These are phyloP conservation scores for Hypsopygia costalis DNA, from an alignment of 2,888 invertebrate species.

Conservation along the genomic window DNA sequence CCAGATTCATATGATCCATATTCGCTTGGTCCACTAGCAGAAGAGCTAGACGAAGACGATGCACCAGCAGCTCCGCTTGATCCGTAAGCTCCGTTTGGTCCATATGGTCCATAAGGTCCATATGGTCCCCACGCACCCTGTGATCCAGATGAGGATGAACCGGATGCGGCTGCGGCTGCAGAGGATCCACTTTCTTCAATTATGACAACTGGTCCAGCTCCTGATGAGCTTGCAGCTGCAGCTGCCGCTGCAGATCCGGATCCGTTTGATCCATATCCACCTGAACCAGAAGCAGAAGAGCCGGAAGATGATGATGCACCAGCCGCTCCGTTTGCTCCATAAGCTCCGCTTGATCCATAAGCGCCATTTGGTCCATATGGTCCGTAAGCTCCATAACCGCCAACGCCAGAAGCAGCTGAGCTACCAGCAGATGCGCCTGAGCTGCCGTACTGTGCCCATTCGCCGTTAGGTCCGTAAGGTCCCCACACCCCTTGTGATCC, in stretches of 20 bases:
- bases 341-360: conserved; percentile 10
- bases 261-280: neutral
- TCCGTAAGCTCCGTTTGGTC: conserved; percentile 1
- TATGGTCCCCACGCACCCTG: no score
- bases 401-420: no score
- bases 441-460: neutral
- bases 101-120: neutral
- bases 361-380: conserved; percentile 3
- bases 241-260: no score
- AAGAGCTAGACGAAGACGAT: no score
- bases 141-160: no score
- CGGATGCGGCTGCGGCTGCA: no score
- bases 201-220: no score
- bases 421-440: conserved; percentile 2
- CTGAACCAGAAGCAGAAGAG: no score
- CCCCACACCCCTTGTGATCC: conserved; percentile 11
- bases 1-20: conserved; percentile 3
- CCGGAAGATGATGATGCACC: no score
- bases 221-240: no score
- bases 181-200: no score
- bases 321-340: neutral
- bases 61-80: no score
- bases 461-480: conserved; percentile 3
- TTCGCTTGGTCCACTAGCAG: neutral
- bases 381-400: neutral